phyloP scores from a whole-genome alignment of 2,113 vertebrate genomes.

The Oceanodroma tethys region DNA sequence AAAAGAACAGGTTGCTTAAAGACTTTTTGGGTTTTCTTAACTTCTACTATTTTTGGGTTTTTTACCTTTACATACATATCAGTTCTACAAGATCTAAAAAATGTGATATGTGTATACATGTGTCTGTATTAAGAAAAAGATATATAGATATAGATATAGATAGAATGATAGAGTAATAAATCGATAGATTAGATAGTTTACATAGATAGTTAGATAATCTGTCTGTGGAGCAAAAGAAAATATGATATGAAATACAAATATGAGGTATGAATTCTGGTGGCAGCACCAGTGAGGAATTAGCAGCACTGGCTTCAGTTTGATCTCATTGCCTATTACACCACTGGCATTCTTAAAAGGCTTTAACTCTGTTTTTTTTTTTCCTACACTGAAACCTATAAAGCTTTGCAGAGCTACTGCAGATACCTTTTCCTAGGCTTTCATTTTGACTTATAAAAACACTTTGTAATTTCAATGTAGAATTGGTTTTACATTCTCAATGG shows the following conservation, averaged over 20 bases:
- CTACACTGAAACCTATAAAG: neutral
- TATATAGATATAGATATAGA: neutral
- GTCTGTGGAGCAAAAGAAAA: neutral
- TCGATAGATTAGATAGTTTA: neutral
- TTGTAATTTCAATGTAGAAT: neutral
- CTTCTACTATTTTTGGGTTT: rapidly evolving
- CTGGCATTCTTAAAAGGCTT: neutral
- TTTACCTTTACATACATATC: neutral
- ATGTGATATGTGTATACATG: neutral
- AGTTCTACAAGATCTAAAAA: neutral
- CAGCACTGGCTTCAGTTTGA: neutral
- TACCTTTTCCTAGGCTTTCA: neutral
- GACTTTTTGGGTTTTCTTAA: neutral
- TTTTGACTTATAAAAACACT: neutral
- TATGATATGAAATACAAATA: neutral
- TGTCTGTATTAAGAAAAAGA: neutral
- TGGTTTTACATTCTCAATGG: neutral
- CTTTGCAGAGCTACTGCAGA: neutral
- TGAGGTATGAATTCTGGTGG: neutral
- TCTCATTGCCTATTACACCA: neutral
- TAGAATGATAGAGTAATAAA: neutral
- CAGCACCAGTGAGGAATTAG: neutral
- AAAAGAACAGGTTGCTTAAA: neutral
- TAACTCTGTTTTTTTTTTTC: neutral
- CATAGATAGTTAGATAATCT: neutral